Evolutionary conservation across 2,797 vertebrate genomes (phyloP).

Genomic region (Fistularia commersonii): DNA sequence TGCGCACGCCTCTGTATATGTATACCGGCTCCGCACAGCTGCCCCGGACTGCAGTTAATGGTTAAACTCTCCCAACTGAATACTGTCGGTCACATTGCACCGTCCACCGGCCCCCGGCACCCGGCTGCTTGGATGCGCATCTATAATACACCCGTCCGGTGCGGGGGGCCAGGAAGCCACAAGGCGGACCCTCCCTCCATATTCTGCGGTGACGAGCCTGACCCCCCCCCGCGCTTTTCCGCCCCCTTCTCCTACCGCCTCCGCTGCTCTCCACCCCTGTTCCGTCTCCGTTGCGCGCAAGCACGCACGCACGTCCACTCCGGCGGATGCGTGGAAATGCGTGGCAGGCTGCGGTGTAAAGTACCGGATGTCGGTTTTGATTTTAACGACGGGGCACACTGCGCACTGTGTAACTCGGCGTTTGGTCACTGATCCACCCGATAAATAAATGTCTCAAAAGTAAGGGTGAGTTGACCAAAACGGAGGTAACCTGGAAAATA

Average conservation of each 20-base stretch:
- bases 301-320: neutral
- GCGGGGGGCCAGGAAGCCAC: slow-evolving; percentile 67
- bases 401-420: too few relatives aligned
- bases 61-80: slow-evolving; percentile 47
- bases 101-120: slow-evolving; percentile 50
- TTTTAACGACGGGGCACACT: too few relatives aligned
- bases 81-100: slow-evolving; percentile 54
- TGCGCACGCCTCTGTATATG: slow-evolving; percentile 61
- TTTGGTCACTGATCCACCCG: too few relatives aligned
- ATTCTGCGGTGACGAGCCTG: slow-evolving; percentile 34
- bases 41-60: slow-evolving; percentile 47
- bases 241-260: neutral
- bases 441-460: too few relatives aligned
- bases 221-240: neutral
- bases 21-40: slow-evolving; percentile 47
- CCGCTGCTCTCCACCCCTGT: slow-evolving; percentile 5
- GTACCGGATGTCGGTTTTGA: too few relatives aligned
- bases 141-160: slow-evolving; percentile 53
- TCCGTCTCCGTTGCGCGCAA: neutral
- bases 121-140: slow-evolving; percentile 56
- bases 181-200: slow-evolving; percentile 57
- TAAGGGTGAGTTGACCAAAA: too few relatives aligned
- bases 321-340: slow-evolving; percentile 18
- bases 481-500: too few relatives aligned
- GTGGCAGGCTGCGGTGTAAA: slow-evolving; percentile 15